Percentiles rank a stretch among this genome's conserved stretches.
Evolutionary conservation across 2,888 invertebrate species (phyloP).

Genomic region (Patella depressa): DNA sequence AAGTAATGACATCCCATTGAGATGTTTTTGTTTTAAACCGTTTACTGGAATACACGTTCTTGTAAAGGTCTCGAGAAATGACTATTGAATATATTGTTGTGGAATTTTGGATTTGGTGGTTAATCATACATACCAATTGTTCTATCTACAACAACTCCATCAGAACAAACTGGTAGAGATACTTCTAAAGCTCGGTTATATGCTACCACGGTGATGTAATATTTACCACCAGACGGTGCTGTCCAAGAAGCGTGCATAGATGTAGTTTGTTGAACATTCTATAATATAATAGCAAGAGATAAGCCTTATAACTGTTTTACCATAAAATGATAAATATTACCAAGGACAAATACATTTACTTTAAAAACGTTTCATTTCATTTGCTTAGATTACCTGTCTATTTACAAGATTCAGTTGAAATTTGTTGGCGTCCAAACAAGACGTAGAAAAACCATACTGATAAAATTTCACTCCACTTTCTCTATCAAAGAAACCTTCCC

Average conservation of each 20-base stretch:
- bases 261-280: constrained; percentile 30
- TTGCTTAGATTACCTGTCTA: too few relatives aligned
- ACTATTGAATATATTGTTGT: too few relatives aligned
- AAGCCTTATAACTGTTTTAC: too few relatives aligned
- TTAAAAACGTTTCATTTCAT: too few relatives aligned
- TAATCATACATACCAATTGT: neutral
- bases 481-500: constrained; percentile 58
- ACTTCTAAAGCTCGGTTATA: constrained; percentile 51
- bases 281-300: neutral
- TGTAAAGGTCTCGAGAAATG: too few relatives aligned
- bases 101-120: too few relatives aligned
- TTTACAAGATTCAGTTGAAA: constrained; percentile 7
- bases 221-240: constrained; percentile 41
- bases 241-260: constrained; percentile 31
- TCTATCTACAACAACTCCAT: constrained; percentile 47
- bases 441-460: constrained; percentile 40
- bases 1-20: too few relatives aligned
- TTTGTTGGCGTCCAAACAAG: constrained; percentile 32
- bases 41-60: too few relatives aligned
- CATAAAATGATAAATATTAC: too few relatives aligned
- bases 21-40: too few relatives aligned
- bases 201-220: constrained; percentile 52
- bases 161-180: constrained; percentile 53
- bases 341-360: too few relatives aligned
- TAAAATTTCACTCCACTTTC: constrained; percentile 55